Percentiles rank a stretch among this genome's conserved stretches.
These are phyloP conservation scores for Drosophila lacertosa DNA, from an alignment of 1,140 invertebrate genomes.

Conservation along the genomic window DNA sequence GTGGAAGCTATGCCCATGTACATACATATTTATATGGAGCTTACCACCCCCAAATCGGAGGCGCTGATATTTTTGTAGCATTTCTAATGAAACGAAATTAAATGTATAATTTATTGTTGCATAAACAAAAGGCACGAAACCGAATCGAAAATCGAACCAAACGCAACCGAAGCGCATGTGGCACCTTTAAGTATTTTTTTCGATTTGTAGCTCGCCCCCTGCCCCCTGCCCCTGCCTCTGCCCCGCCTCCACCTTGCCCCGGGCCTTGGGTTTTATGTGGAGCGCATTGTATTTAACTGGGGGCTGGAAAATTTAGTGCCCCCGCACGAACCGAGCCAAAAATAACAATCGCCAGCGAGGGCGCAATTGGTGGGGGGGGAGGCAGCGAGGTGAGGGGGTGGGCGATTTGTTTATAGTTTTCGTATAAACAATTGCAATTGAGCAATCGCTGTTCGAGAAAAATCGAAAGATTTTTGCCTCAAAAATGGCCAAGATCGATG, in stretches of 20 bases:
- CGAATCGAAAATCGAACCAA: conserved; percentile 62
- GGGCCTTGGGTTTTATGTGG: conserved; percentile 18
- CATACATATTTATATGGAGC: neutral
- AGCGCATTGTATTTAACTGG: conserved; percentile 50
- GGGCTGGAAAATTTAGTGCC: conserved; percentile 65
- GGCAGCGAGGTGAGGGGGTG: conserved; percentile 19
- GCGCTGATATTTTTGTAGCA: conserved; percentile 57
- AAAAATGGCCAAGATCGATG: conserved; percentile 33
- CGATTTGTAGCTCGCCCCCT: conserved; percentile 22
- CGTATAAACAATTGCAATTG: conserved; percentile 76
- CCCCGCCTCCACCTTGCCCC: neutral
- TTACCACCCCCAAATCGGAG: conserved; percentile 32
- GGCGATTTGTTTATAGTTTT: conserved; percentile 69
- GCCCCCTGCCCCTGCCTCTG: conserved; percentile 18
- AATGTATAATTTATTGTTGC: conserved; percentile 82
- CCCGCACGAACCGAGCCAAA: conserved; percentile 57
- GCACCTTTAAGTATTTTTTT: conserved; percentile 79
- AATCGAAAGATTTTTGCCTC: conserved; percentile 36
- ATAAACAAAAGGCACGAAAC: conserved; percentile 77
- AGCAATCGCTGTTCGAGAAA: conserved; percentile 71
- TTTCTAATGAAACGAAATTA: conserved; percentile 78
- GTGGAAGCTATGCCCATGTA: neutral
- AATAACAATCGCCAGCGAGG: conserved; percentile 60
- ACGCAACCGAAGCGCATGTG: conserved; percentile 66
- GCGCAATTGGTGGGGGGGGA: neutral